Evolutionary conservation across 2,113 vertebrate genomes (phyloP), one percentile per base, ranked within the genome.

Genomic region (Pongo pygmaeus): DNA sequence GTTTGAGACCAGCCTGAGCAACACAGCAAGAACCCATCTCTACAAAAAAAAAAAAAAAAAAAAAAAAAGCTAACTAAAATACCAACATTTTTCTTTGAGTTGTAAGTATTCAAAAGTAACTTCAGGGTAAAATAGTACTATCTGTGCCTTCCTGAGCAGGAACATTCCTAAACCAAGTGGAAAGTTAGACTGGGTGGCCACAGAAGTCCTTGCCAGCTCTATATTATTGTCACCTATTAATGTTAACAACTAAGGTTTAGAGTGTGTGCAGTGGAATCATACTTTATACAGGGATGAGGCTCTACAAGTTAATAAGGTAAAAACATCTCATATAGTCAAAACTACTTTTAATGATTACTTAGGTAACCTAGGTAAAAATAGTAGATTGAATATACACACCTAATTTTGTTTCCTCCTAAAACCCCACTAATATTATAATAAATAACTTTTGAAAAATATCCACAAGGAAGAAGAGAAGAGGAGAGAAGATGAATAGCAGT

Each of bases 351-450:
- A 87, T 22, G 40, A 70, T 55, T 93, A 69, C 55, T 92, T 91
- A 77, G 43, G 57, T 61, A 50, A 77, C 20, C 30, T 32, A 81
- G 32, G 35, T 84, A 69, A 89, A 89, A 93, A 75, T 30, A 40
- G 23, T 61, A 17, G 48, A 52, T 12, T 88, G 43, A 80, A 95
- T 55, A 59, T 14, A 93, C 16, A 94, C 20, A 75, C 18, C 23
- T 84, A 93, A 70, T 91, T 88, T 90, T 89, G 43, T 57, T 80
- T 13, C 8, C 20, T 81, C 46, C 50, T 93, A 91, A 96, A 94
- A 78, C 50, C 6, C 46, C 30, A 50, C 32, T 93, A 69, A 77
- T 70, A 61, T 6, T 70, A 64, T 0, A 72, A 64, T 70, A 91
- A 77, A 96, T 84, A 57, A 22, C 55, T 79, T 78, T 92, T 32